A percentile compares a stretch with the other conserved stretches of the same genome.
These are phyloP conservation scores for Polydrusus cervinus DNA, from an alignment of 2,888 invertebrate genomes.

Conservation along the genomic window DNA sequence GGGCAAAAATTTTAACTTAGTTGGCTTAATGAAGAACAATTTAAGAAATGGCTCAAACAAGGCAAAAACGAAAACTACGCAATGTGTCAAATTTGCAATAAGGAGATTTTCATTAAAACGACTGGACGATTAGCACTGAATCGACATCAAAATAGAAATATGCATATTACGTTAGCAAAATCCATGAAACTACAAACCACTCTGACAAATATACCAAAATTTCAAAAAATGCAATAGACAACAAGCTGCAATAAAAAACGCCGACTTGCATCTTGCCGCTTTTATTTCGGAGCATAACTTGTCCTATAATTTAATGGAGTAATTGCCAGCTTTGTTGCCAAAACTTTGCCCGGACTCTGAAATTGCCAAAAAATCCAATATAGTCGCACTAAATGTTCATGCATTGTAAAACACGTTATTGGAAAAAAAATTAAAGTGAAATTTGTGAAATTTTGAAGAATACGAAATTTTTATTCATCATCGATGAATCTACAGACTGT, in stretches of 20 bases:
- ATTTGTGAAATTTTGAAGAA: too few relatives aligned
- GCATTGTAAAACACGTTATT: slow-evolving; percentile 56
- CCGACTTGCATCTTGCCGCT: slow-evolving; percentile 39
- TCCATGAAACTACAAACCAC: slow-evolving; percentile 36
- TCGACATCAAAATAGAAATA: slow-evolving; percentile 33
- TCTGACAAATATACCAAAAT: slow-evolving; percentile 35
- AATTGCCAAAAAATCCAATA: slow-evolving; percentile 56
- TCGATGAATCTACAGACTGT: too few relatives aligned
- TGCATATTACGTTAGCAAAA: slow-evolving; percentile 17
- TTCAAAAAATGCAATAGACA: slow-evolving; percentile 24
- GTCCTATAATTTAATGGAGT: slow-evolving; percentile 56
- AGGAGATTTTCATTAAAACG: slow-evolving; percentile 37
- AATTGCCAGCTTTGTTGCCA: slow-evolving; percentile 54
- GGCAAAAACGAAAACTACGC: too few relatives aligned
- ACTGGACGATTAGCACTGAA: slow-evolving; percentile 38
- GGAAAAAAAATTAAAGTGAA: slow-evolving; percentile 35
- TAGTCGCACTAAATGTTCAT: slow-evolving; percentile 55
- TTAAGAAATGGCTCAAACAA: slow-evolving; percentile 35
- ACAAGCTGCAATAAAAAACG: slow-evolving; percentile 38
- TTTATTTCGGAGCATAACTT: slow-evolving; percentile 51
- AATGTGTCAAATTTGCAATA: slow-evolving; percentile 40
- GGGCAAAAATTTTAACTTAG: too few relatives aligned
- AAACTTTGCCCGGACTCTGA: slow-evolving; percentile 56
- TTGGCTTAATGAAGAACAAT: slow-evolving; percentile 35
- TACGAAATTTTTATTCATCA: too few relatives aligned